Evolutionary conservation across 1,140 invertebrate genomes (phyloP), one percentile per base, ranked within the genome.

Genomic region (Oncopeltus fasciatus): DNA sequence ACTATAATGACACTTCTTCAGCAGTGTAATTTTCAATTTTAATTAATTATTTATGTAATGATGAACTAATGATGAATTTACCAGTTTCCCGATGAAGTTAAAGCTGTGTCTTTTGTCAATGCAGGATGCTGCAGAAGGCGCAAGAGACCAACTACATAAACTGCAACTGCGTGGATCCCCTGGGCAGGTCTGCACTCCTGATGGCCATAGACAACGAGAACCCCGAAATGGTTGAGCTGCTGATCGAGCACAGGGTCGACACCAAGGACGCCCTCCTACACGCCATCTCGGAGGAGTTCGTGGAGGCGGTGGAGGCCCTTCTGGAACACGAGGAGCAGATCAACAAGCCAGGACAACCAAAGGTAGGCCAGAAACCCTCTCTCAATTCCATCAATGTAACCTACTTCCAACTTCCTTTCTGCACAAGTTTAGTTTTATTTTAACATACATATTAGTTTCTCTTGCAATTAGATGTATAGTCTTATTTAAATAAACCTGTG

Each of bases 161-260:
- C 77, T 89, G 97, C 68, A 97, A 99, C 77, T 98, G 95, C 76
- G 90, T 95, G 49, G 95, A 98, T 79, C 92, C 94, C 1, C 78
- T 98, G 68, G 95, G 91, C 38, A 78, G 92, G 67, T 89, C 87
- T 56, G 92, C 92, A 0, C 80, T 95, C 9, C 80, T 95, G 53
- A 95, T 95, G 89, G 93, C 95, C 63, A 98, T 99, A 66, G 95
- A 99, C 77, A 98, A 97, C 77, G 95, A 99, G 78, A 98, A 99
- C 75, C 81, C 98, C 64, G 95, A 98, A 76, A 98, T 98, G 94
- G 92, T 98, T 11, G 92, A 97, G 70, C 77, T 98, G 60, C 78
- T 99, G 64, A 86, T 99, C 62, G 86, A 90, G 72, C 83, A 87
- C 71, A 83, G 87, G 69, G 86, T 90, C 33, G 85, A 94, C 73